Percentiles rank a stretch among this genome's conserved stretches.
phyloP scores from a whole-genome alignment of 2,113 vertebrate genomes.

The Mormyrus lacerda region DNA sequence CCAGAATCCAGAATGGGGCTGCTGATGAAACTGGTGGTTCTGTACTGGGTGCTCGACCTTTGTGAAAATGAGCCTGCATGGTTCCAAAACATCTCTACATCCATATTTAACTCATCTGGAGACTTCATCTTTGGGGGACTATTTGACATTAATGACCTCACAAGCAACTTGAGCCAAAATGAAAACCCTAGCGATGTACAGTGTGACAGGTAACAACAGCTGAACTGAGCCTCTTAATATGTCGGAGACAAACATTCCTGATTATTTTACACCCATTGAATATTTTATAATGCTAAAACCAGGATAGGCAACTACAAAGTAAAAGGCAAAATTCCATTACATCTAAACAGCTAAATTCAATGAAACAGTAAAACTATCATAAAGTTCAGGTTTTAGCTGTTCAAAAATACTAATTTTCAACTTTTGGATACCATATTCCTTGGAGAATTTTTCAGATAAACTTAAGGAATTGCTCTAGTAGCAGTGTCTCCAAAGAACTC shows the following conservation, averaged over 20 bases:
- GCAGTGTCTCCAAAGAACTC: not conserved
- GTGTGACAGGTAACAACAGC: conserved; percentile 65
- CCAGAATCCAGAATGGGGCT: conserved; percentile 37
- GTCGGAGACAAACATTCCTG: not conserved
- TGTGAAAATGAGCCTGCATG: conserved; percentile 28
- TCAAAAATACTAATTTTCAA: not conserved
- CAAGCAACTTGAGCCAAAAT: conserved; percentile 36
- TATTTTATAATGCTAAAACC: not conserved
- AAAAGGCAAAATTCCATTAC: not conserved
- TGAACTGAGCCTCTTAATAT: not conserved
- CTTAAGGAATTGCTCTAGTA: not conserved
- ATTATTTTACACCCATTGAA: not conserved
- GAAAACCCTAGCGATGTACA: conserved; percentile 39
- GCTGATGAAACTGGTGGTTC: conserved; percentile 33
- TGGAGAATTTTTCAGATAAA: not conserved
- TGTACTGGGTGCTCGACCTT: conserved; percentile 31
- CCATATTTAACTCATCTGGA: conserved; percentile 59
- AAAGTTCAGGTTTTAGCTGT: not conserved
- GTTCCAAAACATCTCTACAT: conserved; percentile 45
- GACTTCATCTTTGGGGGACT: conserved; percentile 78
- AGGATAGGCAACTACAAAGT: not conserved
- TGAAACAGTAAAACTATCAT: not conserved
- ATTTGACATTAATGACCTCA: conserved; percentile 64
- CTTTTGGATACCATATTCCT: not conserved
- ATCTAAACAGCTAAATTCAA: not conserved